Percentiles rank a stretch among this genome's conserved stretches.
Evolutionary conservation across 2,888 invertebrate genomes (phyloP).

Genomic region (Xanthia icteritia): DNA sequence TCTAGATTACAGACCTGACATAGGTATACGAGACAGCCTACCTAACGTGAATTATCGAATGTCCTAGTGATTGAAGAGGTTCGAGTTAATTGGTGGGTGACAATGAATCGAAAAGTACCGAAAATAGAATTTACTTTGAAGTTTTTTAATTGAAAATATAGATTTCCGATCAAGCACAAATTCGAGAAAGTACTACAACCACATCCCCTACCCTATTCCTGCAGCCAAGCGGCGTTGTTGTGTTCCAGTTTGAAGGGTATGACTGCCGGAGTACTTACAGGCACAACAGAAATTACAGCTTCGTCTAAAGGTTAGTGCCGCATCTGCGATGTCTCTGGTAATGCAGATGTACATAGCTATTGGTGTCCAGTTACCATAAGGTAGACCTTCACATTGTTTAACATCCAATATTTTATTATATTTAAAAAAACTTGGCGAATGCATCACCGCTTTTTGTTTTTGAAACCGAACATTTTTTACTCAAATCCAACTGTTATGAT

Average conservation of each 20-base stretch:
- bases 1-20: constrained; percentile 40
- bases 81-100: background rate
- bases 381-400: background rate
- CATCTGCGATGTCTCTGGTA: background rate
- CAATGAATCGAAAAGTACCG: background rate
- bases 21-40: constrained; percentile 12
- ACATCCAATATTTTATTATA: too few relatives aligned
- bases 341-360: background rate
- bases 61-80: constrained; percentile 15
- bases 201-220: background rate
- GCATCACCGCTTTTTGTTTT: too few relatives aligned
- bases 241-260: background rate
- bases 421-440: too few relatives aligned
- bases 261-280: background rate
- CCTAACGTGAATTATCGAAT: constrained; percentile 22
- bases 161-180: background rate
- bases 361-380: background rate
- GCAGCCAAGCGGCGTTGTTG: too few relatives aligned
- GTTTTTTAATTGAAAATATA: background rate
- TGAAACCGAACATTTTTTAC: too few relatives aligned
- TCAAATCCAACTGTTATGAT: too few relatives aligned
- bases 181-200: background rate
- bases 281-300: background rate
- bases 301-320: background rate
- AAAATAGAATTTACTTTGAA: background rate